Evolutionary conservation across 2,888 invertebrate genomes (phyloP).

Genomic region (Pantelozetes paolii): DNA sequence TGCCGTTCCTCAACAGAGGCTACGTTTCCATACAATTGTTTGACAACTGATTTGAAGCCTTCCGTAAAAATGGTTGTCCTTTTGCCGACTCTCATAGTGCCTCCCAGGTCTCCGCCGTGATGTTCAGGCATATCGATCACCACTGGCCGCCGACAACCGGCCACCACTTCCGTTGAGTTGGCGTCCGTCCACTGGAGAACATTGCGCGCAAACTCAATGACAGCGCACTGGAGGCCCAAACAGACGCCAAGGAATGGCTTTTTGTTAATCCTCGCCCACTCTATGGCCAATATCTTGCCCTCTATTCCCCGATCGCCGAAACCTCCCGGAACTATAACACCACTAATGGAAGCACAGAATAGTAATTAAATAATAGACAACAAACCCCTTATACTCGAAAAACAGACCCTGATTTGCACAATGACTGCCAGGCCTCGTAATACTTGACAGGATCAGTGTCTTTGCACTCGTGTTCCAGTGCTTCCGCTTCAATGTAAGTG

Average conservation of each 20-base stretch:
- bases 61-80: slow-evolving; percentile 73
- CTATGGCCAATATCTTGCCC: slow-evolving; percentile 88
- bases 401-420: slow-evolving; percentile 62
- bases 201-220: slow-evolving; percentile 88
- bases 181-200: slow-evolving; percentile 71
- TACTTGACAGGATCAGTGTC: slow-evolving; percentile 73
- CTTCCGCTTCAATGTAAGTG: slow-evolving; percentile 82
- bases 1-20: slow-evolving; percentile 86
- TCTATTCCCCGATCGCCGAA: slow-evolving; percentile 94
- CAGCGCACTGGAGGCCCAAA: slow-evolving; percentile 93
- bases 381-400: not conserved
- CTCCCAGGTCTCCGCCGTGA: slow-evolving; percentile 80
- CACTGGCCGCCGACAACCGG: slow-evolving; percentile 68
- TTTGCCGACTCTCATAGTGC: slow-evolving; percentile 96
- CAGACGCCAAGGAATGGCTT: slow-evolving; percentile 95
- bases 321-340: slow-evolving; percentile 93
- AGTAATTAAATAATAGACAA: not conserved
- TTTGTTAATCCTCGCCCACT: slow-evolving; percentile 83
- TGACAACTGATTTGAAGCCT: slow-evolving; percentile 17
- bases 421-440: slow-evolving; percentile 86
- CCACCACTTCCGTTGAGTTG: slow-evolving; percentile 78
- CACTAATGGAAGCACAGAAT: slow-evolving; percentile 59
- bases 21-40: slow-evolving; percentile 65
- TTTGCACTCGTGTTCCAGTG: slow-evolving; percentile 71
- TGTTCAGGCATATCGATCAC: slow-evolving; percentile 99